Percentiles rank a stretch among this genome's conserved stretches.
Conservation (phyloP, 1,140 invertebrate species). For the Drosophila melanogaster region Release_6_plus_ISO1_MT NT_033777.3:8144001-8144500, state of each 20-base stretch:
- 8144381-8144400: slow-evolving; percentile 32
- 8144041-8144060: not conserved
- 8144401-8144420: slow-evolving; percentile 16
- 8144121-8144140: slow-evolving; percentile 29
- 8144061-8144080: slow-evolving; percentile 2
- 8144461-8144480: slow-evolving; percentile 35
- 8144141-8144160: slow-evolving; percentile 40
- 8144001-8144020: not conserved
- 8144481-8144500: slow-evolving; percentile 31
- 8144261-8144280: slow-evolving; percentile 76
- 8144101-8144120: slow-evolving; percentile 8
- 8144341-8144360: slow-evolving; percentile 60
- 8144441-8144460: slow-evolving; percentile 75
- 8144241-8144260: slow-evolving; percentile 82
- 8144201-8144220: slow-evolving; percentile 78
- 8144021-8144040: too few species aligned
- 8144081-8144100: slow-evolving; percentile 37
- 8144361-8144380: slow-evolving; percentile 53
- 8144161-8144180: not conserved
- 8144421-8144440: slow-evolving; percentile 73
- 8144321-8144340: slow-evolving; percentile 33
- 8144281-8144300: slow-evolving; percentile 66
- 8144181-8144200: slow-evolving; percentile 24
- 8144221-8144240: slow-evolving; percentile 81
- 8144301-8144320: slow-evolving; percentile 22